These are phyloP conservation scores for Carcharodon carcharias DNA, from an alignment of 2,797 vertebrate genomes.

Conservation along the genomic window DNA sequence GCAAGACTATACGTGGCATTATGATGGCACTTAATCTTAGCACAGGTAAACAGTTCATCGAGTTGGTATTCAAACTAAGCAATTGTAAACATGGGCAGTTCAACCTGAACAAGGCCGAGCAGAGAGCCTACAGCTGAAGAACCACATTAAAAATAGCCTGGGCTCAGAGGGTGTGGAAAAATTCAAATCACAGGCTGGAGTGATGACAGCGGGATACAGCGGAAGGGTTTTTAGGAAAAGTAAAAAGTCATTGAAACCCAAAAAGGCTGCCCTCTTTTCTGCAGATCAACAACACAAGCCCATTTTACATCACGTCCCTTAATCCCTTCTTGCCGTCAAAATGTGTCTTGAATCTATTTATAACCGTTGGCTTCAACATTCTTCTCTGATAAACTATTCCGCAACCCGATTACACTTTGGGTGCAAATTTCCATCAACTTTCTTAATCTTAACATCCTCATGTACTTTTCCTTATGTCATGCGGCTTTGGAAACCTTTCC, in stretches of 20 bases:
- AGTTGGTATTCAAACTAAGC: neutral
- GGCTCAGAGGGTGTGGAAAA: neutral
- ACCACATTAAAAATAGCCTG: neutral
- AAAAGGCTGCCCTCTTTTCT: no score
- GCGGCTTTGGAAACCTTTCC: neutral
- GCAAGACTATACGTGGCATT: no score
- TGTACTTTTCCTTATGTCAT: neutral
- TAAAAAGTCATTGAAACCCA: neutral
- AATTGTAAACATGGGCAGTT: neutral
- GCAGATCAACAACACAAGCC: no score
- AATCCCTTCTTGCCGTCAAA: neutral
- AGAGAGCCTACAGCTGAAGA: neutral
- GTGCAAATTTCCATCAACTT: neutral
- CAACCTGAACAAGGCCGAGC: neutral
- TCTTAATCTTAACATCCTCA: neutral
- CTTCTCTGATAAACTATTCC: neutral
- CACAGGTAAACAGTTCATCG: neutral
- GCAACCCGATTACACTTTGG: neutral
- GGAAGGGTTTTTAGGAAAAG: neutral
- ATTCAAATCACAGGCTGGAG: neutral
- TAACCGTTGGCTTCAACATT: neutral
- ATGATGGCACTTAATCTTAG: neutral
- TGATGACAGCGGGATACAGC: neutral
- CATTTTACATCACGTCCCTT: neutral
- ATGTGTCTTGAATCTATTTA: neutral